Evolutionary conservation across 2,797 vertebrate genomes (phyloP), one percentile per base, ranked within the genome.

Genomic region (Leptoclinus maculatus): DNA sequence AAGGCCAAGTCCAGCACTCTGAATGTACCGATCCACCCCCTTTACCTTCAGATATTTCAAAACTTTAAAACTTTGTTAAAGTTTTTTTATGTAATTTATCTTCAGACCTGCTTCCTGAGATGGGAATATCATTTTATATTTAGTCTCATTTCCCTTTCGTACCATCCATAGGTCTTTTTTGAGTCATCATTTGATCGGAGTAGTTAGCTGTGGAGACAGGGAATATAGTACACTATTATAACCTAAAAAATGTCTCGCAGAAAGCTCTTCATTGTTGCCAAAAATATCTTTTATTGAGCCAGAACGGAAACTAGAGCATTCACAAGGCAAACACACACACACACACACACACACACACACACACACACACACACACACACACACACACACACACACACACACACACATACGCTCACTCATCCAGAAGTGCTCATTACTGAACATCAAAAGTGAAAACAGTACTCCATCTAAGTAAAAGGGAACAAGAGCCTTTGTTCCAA

Each of bases 271-370:
- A 91, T 91, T 91, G 94, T 95, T 96, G 95, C 95, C 95, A 95
- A 96, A 96, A 95, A 95, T 94, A 94, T 90, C 62, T 87, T 92
- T 93, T 95, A 94, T 95, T 94, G 93, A 95, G 94, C 94, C 94
- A 95, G 94, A 94, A 94, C 87, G 92, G 86, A 93, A 92, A 94
- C 87, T 90, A 91, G 90, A 94, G 92, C 89, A 91, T 89, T 90
- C 70, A 82, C 82, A 85, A 67, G 38, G 64, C 41, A 54, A 34
- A 69, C 69, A 39, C 69, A 57, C 60, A 83, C 67, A 73, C 64
- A 38, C 70, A 62, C 59, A 66, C 71, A 34, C 71, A 58, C 60
- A 83, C 67, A 71, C 64, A 82, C 75, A 68, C 60, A 75, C 38
- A 80, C 65, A 83, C 68, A 71, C 66, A 78, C 69, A 73, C 60